These are phyloP conservation scores for Molanna angustata DNA, from an alignment of 2,888 invertebrate species.

Conservation along the genomic window DNA sequence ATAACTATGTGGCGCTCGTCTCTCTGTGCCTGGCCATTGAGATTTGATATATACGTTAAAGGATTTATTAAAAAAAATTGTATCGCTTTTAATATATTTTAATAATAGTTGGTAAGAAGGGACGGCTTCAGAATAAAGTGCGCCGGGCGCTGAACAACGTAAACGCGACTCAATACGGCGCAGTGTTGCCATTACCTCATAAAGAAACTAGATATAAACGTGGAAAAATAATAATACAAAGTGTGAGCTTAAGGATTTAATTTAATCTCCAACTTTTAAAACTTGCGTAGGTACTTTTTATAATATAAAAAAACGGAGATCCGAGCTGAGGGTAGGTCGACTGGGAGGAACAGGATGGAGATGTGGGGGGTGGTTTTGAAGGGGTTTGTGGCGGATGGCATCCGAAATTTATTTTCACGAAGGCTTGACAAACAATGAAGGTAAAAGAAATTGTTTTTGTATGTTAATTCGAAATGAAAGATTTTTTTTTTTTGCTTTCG, in stretches of 20 bases:
- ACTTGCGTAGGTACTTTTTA: constrained; percentile 28
- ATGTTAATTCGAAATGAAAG: constrained; percentile 34
- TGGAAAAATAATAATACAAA: constrained; percentile 29
- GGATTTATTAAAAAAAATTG: no score
- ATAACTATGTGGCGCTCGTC: no score
- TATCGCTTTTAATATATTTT: no score
- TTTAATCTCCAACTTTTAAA: constrained; percentile 33
- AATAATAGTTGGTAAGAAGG: no score
- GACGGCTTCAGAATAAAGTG: no score
- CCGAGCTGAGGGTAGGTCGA: no score
- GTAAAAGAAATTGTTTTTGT: constrained; percentile 34
- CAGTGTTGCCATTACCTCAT: no score
- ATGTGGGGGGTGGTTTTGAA: constrained; percentile 6
- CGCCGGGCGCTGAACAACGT: no score
- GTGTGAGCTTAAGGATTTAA: constrained; percentile 31
- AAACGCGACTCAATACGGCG: no score
- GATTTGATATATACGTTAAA: no score
- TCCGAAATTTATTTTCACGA: constrained; percentile 31
- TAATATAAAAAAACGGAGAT: no score
- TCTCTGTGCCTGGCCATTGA: no score
- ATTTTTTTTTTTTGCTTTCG: constrained; percentile 27
- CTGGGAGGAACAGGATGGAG: constrained; percentile 1
- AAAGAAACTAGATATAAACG: constrained; percentile 30
- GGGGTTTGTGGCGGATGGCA: constrained; percentile 16
- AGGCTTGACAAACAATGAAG: constrained; percentile 33